Percentiles rank a stretch among this genome's conserved stretches.
phyloP scores from a whole-genome alignment of 2,797 vertebrate genomes.

The Kryptopterus vitreolus region DNA sequence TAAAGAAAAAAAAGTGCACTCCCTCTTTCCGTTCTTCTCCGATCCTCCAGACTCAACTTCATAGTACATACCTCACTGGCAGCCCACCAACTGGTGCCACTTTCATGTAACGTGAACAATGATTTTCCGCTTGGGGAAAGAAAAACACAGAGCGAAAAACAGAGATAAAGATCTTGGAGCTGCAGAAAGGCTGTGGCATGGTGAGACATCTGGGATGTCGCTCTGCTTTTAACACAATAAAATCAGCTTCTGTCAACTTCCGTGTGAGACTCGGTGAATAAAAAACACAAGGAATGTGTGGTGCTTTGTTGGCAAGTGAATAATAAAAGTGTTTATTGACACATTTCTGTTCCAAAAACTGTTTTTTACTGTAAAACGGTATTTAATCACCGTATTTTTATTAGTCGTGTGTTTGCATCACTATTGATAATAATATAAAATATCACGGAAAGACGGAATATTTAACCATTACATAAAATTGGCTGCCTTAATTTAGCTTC shows the following conservation, averaged over 20 bases:
- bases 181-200: slow-evolving; percentile 53
- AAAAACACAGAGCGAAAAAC: slow-evolving; percentile 52
- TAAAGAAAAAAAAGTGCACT: slow-evolving; percentile 59
- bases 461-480: neutral
- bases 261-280: slow-evolving; percentile 12
- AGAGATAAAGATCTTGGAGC: slow-evolving; percentile 50
- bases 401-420: neutral
- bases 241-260: slow-evolving; percentile 12
- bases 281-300: neutral
- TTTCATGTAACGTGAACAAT: slow-evolving; percentile 65
- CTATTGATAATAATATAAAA: neutral
- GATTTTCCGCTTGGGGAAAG: slow-evolving; percentile 54
- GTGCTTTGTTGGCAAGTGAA: neutral
- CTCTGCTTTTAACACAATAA: slow-evolving; percentile 54
- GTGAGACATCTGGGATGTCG: slow-evolving; percentile 53
- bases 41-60: slow-evolving; percentile 55
- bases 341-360: no score
- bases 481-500: no score
- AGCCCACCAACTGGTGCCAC: slow-evolving; percentile 68
- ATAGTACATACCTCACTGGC: slow-evolving; percentile 51
- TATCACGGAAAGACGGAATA: neutral
- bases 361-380: neutral
- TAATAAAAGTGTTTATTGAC: neutral
- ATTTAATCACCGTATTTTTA: neutral
- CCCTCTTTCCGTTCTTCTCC: slow-evolving; percentile 21